Evolutionary conservation across 2,888 invertebrate species (phyloP).

Genomic region (Hirtodrosophila alboralis): DNA sequence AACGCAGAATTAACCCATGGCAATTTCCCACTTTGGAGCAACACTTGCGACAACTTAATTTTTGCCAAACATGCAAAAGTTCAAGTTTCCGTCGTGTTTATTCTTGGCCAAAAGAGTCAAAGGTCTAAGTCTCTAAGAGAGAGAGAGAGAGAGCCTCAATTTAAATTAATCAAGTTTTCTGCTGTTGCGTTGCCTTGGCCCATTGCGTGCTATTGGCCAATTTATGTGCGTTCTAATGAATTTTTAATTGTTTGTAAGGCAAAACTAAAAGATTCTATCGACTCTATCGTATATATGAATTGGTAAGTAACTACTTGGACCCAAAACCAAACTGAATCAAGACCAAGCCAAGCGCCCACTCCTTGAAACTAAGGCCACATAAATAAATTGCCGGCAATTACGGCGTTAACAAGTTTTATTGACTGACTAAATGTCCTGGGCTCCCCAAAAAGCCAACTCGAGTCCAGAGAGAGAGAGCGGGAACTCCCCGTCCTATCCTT

Average conservation of each 20-base stretch:
- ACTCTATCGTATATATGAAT: slow-evolving; percentile 36
- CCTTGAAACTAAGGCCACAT: slow-evolving; percentile 61
- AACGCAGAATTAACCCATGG: slow-evolving; percentile 15
- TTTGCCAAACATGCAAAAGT: slow-evolving; percentile 66
- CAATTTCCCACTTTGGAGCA: slow-evolving; percentile 13
- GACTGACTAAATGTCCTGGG: slow-evolving; percentile 83
- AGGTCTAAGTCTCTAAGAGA: slow-evolving; percentile 22
- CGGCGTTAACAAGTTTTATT: slow-evolving; percentile 85
- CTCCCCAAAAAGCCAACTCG: slow-evolving; percentile 28
- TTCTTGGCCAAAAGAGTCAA: slow-evolving; percentile 10
- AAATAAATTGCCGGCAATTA: slow-evolving; percentile 85
- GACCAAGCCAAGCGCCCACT: too few species aligned
- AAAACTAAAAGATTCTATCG: slow-evolving; percentile 59
- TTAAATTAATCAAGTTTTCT: slow-evolving; percentile 62
- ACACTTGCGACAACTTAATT: slow-evolving; percentile 80
- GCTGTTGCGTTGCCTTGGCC: slow-evolving; percentile 22
- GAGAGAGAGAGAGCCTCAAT: slow-evolving; percentile 36
- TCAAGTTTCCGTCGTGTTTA: slow-evolving; percentile 19
- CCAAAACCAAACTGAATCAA: neutral
- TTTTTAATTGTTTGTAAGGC: slow-evolving; percentile 67
- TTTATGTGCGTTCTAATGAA: slow-evolving; percentile 68
- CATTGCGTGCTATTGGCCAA: slow-evolving; percentile 56
- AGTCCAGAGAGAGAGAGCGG: slow-evolving; percentile 1
- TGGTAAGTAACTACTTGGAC: slow-evolving; percentile 42
- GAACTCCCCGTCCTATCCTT: neutral